Evolutionary conservation across 2,888 invertebrate species (phyloP), one percentile per base, ranked within the genome.

Genomic region (Syrphus vitripennis): DNA sequence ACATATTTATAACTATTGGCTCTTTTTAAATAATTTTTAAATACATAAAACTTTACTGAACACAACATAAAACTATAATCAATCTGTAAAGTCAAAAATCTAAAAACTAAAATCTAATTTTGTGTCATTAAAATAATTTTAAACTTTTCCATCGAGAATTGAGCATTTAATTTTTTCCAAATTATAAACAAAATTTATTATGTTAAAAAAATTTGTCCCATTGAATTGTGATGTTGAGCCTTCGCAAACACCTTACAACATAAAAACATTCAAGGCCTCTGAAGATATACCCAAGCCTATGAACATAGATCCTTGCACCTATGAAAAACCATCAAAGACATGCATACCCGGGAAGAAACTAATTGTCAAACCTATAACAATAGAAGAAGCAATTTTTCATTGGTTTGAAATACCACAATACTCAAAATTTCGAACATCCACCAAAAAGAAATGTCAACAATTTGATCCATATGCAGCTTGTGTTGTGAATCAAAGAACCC

Each of bases 151-250:
- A n/a, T n/a, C n/a, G n/a, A n/a, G n/a, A n/a, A n/a, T 26, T 50
- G 21, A 40, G 3, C 7, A 48, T n/a, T n/a, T n/a, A n/a, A 31
- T 61, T 65, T 69, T 53, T n/a, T 26, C n/a, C 1, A 59, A 76
- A 59, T 16, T 40, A 10, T 1, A 34, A n/a, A 50, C 76, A 16
- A 50, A 37, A n/a, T n/a, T n/a, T n/a, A n/a, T 31, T 12, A 75
- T 86, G 86, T 42, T 82, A 10, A 82, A 82, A 63, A 86, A 77
- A 74, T 82, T 86, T 59, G 31, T 86, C 2, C 77, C 82, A 7
- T 67, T 86, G 14, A 53, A 82, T 24, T 48, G 21, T 29, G 77
- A 69, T 4, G 74, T 78, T 2, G 16, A 14, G 1, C 34, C 61
- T 3, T 42, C 37, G 1, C 63, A 57, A 5, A 77, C 82, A 1